phyloP scores from a whole-genome alignment of 2,888 invertebrate genomes.

The Agrochola litura region DNA sequence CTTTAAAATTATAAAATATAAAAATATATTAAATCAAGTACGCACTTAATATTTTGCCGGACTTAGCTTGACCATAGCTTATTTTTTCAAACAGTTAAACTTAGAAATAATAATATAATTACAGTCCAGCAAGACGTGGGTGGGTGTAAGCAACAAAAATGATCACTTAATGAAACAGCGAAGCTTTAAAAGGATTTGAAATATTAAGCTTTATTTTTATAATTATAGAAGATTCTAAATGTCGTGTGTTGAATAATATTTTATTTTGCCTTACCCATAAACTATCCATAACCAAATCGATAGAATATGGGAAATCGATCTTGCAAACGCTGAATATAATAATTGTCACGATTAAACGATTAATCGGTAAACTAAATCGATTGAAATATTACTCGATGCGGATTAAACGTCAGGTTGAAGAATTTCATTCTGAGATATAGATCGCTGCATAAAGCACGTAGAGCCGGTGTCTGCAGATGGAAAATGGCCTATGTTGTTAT shows the following conservation, averaged over 20 bases:
- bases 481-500: slow-evolving; percentile 76
- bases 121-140: slow-evolving; percentile 28
- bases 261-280: slow-evolving; percentile 1
- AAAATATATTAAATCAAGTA: background rate
- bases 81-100: slow-evolving; percentile 6
- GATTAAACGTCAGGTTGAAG: slow-evolving; percentile 61
- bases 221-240: slow-evolving; percentile 23
- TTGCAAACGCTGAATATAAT: background rate
- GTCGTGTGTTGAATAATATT: background rate
- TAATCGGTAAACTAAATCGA: slow-evolving; percentile 54
- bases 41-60: background rate
- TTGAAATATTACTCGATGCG: slow-evolving; percentile 51
- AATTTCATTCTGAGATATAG: slow-evolving; percentile 65
- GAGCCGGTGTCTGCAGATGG: slow-evolving; percentile 69
- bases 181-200: slow-evolving; percentile 20
- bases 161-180: slow-evolving; percentile 15
- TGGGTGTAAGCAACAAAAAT: slow-evolving; percentile 44
- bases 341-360: slow-evolving; percentile 40
- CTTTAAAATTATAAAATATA: background rate
- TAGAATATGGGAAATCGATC: slow-evolving; percentile 8
- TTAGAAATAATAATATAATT: slow-evolving; percentile 43
- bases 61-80: background rate
- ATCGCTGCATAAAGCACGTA: slow-evolving; percentile 69
- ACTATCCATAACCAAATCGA: background rate
- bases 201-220: slow-evolving; percentile 12